phyloP scores from a whole-genome alignment of 2,797 vertebrate genomes.

The Rhadinocentrus ornatus region DNA sequence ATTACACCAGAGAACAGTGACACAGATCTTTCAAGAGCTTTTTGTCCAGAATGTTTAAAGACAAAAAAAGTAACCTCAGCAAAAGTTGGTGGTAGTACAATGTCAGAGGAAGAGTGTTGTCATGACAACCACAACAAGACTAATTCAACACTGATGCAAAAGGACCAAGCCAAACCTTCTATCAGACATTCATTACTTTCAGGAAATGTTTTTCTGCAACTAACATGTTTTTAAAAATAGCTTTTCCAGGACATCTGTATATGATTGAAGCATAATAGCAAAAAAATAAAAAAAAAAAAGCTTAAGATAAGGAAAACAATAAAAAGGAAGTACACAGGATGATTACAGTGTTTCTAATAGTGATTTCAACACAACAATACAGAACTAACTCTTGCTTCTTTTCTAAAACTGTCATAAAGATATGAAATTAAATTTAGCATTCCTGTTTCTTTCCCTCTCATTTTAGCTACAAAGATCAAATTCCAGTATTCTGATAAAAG shows the following conservation, averaged over 20 bases:
- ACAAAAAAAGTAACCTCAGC: background rate
- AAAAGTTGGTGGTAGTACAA: background rate
- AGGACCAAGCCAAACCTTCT: background rate
- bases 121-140: slow-evolving; percentile 5
- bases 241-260: background rate
- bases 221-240: background rate
- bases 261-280: background rate
- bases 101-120: background rate
- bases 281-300: background rate
- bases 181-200: background rate
- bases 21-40: background rate
- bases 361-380: background rate
- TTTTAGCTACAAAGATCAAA: slow-evolving; percentile 10
- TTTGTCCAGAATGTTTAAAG: background rate
- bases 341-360: background rate
- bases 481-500: slow-evolving; percentile 15
- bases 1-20: background rate
- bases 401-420: background rate
- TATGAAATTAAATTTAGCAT: background rate
- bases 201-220: background rate
- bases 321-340: background rate
- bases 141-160: slow-evolving; percentile 2
- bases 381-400: background rate
- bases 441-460: background rate
- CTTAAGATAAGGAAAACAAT: background rate